phyloP scores from a whole-genome alignment of 2,888 invertebrate species.

The Dicranocentrus wangi region DNA sequence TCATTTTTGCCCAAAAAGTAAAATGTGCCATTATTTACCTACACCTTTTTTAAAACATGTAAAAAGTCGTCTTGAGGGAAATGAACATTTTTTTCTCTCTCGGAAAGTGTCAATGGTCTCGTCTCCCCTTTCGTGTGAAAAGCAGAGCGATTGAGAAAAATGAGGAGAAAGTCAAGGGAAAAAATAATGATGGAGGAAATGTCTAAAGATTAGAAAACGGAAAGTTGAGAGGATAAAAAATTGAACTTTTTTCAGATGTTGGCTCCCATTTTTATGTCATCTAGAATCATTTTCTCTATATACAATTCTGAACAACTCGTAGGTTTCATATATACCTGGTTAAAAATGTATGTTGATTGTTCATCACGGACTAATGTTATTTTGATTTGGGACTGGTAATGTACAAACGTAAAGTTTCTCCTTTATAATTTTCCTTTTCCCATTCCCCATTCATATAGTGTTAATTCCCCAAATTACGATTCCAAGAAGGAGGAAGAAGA shows the following conservation, averaged over 20 bases:
- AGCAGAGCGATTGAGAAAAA: conserved; percentile 4
- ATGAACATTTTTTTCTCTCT: background rate
- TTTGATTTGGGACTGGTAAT: too few relatives aligned
- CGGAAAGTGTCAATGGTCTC: background rate
- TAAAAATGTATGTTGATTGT: conserved; percentile 3
- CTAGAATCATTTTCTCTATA: too few relatives aligned
- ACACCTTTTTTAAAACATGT: too few relatives aligned
- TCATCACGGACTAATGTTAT: too few relatives aligned
- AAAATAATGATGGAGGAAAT: background rate
- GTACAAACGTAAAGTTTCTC: too few relatives aligned
- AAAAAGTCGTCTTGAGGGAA: too few relatives aligned
- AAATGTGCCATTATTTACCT: too few relatives aligned
- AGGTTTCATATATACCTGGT: too few relatives aligned
- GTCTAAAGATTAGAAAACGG: background rate
- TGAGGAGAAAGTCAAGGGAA: conserved; percentile 5
- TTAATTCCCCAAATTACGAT: conserved; percentile 11
- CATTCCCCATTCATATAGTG: background rate
- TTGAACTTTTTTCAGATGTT: conserved; percentile 5
- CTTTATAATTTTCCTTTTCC: too few relatives aligned
- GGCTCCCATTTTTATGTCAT: too few relatives aligned
- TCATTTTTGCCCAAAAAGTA: background rate
- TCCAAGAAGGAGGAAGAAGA: background rate
- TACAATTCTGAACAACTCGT: too few relatives aligned
- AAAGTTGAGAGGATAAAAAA: conserved; percentile 1
- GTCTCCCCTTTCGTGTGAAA: too few relatives aligned